Conservation (phyloP, 1,140 invertebrate species). For the Aethina tumida region DNA sequence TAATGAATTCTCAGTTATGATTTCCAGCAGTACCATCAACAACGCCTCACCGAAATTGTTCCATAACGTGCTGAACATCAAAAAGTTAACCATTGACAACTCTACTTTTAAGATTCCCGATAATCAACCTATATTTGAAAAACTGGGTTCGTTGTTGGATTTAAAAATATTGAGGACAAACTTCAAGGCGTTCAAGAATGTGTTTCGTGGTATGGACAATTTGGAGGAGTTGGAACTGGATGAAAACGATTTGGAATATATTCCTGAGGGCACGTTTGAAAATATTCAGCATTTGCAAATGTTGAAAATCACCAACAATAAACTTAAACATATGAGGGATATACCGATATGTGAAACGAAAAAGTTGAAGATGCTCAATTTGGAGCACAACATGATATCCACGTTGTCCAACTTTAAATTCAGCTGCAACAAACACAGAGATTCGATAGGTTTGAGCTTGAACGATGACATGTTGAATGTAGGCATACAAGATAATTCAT, state of each 20-base stretch:
- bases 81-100: slow-evolving; percentile 19
- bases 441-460: slow-evolving; percentile 6
- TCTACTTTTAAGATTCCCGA: slow-evolving; percentile 15
- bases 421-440: slow-evolving; percentile 1
- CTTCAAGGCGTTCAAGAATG: slow-evolving; percentile 14
- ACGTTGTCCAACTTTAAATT: slow-evolving; percentile 10
- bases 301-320: slow-evolving; percentile 23
- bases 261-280: slow-evolving; percentile 15
- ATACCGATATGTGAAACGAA: slow-evolving; percentile 20
- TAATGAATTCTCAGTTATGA: slow-evolving; percentile 27
- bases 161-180: slow-evolving; percentile 16
- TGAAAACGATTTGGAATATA: slow-evolving; percentile 16
- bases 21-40: slow-evolving; percentile 22
- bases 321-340: slow-evolving; percentile 16
- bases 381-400: slow-evolving; percentile 15
- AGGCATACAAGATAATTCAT: slow-evolving; percentile 1
- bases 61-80: slow-evolving; percentile 22
- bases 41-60: slow-evolving; percentile 21
- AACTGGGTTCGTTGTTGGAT: slow-evolving; percentile 14
- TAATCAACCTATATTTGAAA: slow-evolving; percentile 14
- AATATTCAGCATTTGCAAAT: slow-evolving; percentile 17
- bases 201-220: slow-evolving; percentile 15
- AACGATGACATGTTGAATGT: slow-evolving; percentile 2
- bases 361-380: slow-evolving; percentile 17
- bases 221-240: slow-evolving; percentile 21